Evolutionary conservation across 53 echinoderm and acorn worm species (phyloP), one percentile per base, ranked within the genome.

Genomic region (Patiria pectinifera): DNA sequence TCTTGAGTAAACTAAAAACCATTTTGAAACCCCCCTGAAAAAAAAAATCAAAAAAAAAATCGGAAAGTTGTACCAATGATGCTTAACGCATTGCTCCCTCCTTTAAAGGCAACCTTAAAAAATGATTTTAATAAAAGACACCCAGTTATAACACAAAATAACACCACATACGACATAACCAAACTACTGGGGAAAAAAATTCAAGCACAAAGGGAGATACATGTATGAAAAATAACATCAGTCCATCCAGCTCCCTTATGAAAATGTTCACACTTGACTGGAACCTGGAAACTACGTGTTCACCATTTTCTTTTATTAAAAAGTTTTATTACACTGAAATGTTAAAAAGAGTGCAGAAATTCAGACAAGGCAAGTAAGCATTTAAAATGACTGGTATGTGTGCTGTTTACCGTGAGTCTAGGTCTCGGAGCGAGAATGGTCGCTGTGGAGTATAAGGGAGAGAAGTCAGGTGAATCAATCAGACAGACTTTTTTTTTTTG

Each of bases 361-460:
- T 77, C 61, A 88, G 78, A 78, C 78, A 88, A 88, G 77, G 66
- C 59, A 58, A 82, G 13, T 9, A 82, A 22, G 13, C 6, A 45
- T 59, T 35, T 78, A 88, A 26, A 88, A 88, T 78, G 78, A 88
- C 61, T n/a, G 62, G 77, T 59, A 78, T 58, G 26, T 88, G 61
- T 78, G 78, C 88, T 77, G 88, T 88, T 88, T 88, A 88, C 88
- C 88, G 88, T 88, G 88, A 88, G 79, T 77, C 46, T 88, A 88
- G 78, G 78, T 88, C 88, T 88, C 78, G 45, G 62, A 63, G 66
- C 3, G 12, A 15, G 62, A 26, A 35, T 88, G 88, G 58, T 78
- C 44, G 48, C 88, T 88, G 88, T 78, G 88, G 88, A 88, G 43
- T 88, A 88, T 22, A 58, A 88, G 23, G 79, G 88, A 60, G 44